Evolutionary conservation across 2,888 invertebrate species (phyloP).

Genomic region (Oscheius sp.): DNA sequence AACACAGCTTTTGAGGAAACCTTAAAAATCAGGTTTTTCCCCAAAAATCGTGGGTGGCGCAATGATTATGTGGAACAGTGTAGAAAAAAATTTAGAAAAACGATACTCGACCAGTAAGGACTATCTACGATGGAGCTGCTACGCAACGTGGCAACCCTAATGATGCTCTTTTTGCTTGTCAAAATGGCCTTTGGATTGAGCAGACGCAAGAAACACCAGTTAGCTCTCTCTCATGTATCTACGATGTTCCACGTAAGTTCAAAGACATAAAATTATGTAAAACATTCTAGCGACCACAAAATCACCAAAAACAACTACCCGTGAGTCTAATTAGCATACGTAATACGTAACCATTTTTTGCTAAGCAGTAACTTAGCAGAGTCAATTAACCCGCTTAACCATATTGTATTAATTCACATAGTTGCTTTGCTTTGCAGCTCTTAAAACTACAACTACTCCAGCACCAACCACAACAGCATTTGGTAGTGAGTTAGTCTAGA

Average conservation of each 20-base stretch:
- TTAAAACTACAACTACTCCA: conserved; percentile 36
- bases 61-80: no score
- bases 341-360: not conserved
- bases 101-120: conserved; percentile 46
- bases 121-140: conserved; percentile 42
- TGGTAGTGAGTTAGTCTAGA: conserved; percentile 10
- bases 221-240: conserved; percentile 45
- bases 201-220: conserved; percentile 29
- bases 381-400: no score
- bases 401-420: not conserved
- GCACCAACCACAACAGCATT: conserved; percentile 4
- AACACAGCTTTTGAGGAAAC: no score
- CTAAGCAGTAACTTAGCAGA: no score
- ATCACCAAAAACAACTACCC: conserved; percentile 6
- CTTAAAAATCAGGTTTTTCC: no score
- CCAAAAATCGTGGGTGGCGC: no score
- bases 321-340: not conserved
- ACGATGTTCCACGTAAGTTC: conserved; percentile 30
- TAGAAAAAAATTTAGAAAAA: conserved; percentile 31
- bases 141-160: conserved; percentile 30
- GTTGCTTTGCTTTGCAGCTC: conserved; percentile 10
- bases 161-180: conserved; percentile 39
- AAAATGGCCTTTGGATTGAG: conserved; percentile 41
- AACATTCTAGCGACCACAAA: conserved; percentile 31
- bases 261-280: not conserved